Base-by-base conservation (phyloP, 2,797 vertebrate genomes). In the Chelidonichthys spinosus region DNA sequence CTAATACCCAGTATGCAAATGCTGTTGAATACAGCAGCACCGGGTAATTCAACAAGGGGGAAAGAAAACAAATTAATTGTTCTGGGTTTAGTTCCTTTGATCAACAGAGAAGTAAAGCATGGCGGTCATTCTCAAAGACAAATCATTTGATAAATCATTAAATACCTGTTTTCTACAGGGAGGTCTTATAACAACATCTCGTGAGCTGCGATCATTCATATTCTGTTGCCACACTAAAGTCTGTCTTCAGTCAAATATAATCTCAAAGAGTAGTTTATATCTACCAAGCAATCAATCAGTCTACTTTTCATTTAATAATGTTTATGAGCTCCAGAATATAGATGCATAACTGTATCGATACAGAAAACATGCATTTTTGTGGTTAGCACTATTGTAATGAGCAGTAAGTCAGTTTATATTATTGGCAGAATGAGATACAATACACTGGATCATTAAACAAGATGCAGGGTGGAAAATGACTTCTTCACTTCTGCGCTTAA, bases 1-100 rank as follows among this genome's bases (percentile, higher is more conserved):
- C 87, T 87, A 91, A 93, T 89, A 89, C 74, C 60, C 68, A 32
- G 66, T 80, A 93, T 93, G 93, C 87, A 90, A 91, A 93, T 92
- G 79, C 61, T 72, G 73, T 11, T 46, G 71, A 84, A 83, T 63
- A 59, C 78, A 84, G 78, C 76, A 65, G 81, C 2, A 32, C 77
- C 18, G 61, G 54, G 50, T 87, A 80, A 90, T 85, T 91, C 84
- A 89, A 88, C 84, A 90, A 83, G 79, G 84, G 69, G 79, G 87
- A 79, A 43, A 39, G 65, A 79, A 85, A 84, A 86, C 80, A 78
- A 85, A 64, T 82, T 73, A 85, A 87, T 83, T 67, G 43, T 69
- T 76, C 77, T 75, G 82, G 64, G 54, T 87, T 91, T 86, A 72
- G 72, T 42, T 74, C 54, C 79, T 93, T 90, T 92, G 86, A 89